Base-by-base conservation (phyloP, 1,140 invertebrate species). In the Leptinotarsa defecta region DNA sequence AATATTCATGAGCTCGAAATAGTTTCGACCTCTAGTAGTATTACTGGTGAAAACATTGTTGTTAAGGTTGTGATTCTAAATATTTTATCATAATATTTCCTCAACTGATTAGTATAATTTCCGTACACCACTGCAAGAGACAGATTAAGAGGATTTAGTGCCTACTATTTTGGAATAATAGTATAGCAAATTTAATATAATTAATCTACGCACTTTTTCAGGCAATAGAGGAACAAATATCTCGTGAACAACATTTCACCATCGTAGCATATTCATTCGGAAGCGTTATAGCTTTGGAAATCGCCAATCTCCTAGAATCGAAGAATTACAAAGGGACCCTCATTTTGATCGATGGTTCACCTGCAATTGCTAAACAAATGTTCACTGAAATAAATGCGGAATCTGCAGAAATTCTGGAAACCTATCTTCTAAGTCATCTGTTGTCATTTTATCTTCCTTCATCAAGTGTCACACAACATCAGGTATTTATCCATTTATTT, bases 181-280 rank as follows among this genome's bases (percentile, higher is more conserved):
- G 5, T 34, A 34, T 34, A 43, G 2, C 73, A 62, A 62, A 62
- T 62, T 0, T 11, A 11, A 11, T 43, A 43, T 1, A 62, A 62
- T 15, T 19, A 17, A 17, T 4, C 1, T 17, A 62, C 4, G 15
- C 57, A 62, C 17, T 61, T 70, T 77, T 76, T 19, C 24, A 79
- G 78, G 27, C 43, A 17, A n/a, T 78, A 13, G 71, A 76, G 71
- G 76, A 73, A 67, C 48, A 43, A n/a, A 11, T 80, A 4, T 77
- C 74, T 17, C 49, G 71, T 52, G 68, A 71, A 3, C 61, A 34
- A 19, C n/a, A 8, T 13, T 92, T 89, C 83, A 89, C 87, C 73
- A 78, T 93, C 1, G 85, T 92, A 24, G 91, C 90, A 5, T 92
- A 92, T 84, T 92, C 91, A n/a, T 92, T 88, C 81, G 91, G 92